Conservation (phyloP, 2,113 vertebrate species). For the Triplophysa tibetana region DNA sequence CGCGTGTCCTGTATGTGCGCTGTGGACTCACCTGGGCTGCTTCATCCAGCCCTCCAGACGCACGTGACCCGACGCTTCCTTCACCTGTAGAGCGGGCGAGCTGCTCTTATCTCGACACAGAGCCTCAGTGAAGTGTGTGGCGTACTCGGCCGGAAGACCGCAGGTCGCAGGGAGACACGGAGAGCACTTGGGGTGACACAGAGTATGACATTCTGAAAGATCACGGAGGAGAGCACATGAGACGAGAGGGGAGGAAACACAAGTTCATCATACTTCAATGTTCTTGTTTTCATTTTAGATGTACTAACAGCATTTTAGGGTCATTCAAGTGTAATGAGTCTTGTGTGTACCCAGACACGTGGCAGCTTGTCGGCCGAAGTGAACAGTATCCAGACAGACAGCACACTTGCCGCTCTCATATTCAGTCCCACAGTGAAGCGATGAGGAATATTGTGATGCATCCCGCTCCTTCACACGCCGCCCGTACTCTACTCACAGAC, state of each 20-base stretch:
- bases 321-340: background rate
- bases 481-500: conserved; percentile 81
- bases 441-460: conserved; percentile 98
- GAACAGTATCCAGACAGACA: conserved; percentile 96
- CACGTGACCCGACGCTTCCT: conserved; percentile 86
- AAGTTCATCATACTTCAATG: too few relatives aligned
- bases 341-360: conserved; percentile 86
- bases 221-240: background rate
- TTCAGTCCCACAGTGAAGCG: conserved; percentile 96
- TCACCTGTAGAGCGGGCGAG: conserved; percentile 89
- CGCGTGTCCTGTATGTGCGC: background rate
- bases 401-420: conserved; percentile 97
- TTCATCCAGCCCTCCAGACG: conserved; percentile 99
- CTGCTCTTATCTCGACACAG: conserved; percentile 94
- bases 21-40: conserved; percentile 84
- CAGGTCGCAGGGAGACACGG: conserved; percentile 96
- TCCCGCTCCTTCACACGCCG: conserved; percentile 95
- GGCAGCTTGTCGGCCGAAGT: conserved; percentile 97
- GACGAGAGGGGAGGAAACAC: background rate
- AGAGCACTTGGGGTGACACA: conserved; percentile 98
- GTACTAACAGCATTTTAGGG: background rate
- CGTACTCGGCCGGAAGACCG: conserved; percentile 90
- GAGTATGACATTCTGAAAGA: conserved; percentile 87
- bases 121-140: conserved; percentile 91
- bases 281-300: background rate